Conservation (phyloP, 2,797 vertebrate genomes). For the Gambelia wislizenii region DNA sequence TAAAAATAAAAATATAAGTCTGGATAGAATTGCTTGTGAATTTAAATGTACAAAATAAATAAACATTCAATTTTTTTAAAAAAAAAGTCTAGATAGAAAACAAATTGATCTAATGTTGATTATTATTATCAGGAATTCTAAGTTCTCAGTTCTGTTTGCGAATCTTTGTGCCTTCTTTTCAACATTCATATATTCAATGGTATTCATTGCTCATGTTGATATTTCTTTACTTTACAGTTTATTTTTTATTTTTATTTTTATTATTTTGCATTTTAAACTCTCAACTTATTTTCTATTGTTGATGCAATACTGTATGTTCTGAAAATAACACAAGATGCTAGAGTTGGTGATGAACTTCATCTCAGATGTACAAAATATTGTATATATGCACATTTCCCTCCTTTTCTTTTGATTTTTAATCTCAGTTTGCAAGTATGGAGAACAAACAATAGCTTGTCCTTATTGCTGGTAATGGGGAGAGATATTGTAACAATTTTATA, state of each 20-base stretch:
- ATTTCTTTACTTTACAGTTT: background rate
- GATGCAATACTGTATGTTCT: background rate
- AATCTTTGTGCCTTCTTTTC: background rate
- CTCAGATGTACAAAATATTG: fast-evolving
- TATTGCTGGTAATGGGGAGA: background rate
- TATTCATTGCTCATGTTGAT: background rate
- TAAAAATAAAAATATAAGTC: too few relatives aligned
- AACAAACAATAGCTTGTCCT: background rate
- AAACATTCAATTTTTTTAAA: too few relatives aligned
- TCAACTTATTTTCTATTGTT: fast-evolving
- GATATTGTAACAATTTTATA: background rate
- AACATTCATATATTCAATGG: background rate
- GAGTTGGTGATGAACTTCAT: background rate
- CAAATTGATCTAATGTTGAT: background rate
- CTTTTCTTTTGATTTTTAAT: fast-evolving
- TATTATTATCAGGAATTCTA: background rate
- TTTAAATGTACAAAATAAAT: too few relatives aligned
- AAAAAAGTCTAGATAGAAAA: background rate
- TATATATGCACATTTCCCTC: fast-evolving
- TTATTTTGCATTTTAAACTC: background rate
- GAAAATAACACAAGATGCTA: background rate
- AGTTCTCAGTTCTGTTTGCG: background rate
- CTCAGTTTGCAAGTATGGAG: fast-evolving
- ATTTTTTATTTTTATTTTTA: too few relatives aligned
- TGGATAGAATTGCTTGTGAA: too few relatives aligned